Evolutionary conservation across 2,797 vertebrate genomes (phyloP).

Genomic region (Dallia pectoralis): DNA sequence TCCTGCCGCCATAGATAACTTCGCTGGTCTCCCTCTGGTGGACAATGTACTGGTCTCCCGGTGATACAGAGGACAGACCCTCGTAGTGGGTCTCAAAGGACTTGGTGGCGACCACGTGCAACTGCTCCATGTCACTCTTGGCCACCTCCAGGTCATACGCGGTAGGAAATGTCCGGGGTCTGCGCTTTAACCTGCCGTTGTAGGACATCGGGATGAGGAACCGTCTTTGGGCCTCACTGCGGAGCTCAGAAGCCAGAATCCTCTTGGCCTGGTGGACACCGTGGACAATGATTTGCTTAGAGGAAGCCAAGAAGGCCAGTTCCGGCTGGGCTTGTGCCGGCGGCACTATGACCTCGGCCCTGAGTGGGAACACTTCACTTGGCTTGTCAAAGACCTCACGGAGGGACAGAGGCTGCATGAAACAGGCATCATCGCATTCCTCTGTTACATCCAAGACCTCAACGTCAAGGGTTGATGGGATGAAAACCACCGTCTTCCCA

Average conservation of each 20-base stretch:
- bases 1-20: slow-evolving; percentile 58
- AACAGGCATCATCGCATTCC: slow-evolving; percentile 66
- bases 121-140: slow-evolving; percentile 70
- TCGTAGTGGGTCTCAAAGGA: slow-evolving; percentile 65
- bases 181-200: slow-evolving; percentile 81
- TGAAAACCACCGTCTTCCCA: slow-evolving; percentile 70
- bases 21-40: slow-evolving; percentile 64
- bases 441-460: slow-evolving; percentile 85
- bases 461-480: slow-evolving; percentile 81
- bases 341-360: slow-evolving; percentile 75
- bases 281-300: slow-evolving; percentile 76
- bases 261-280: slow-evolving; percentile 69
- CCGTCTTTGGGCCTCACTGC: slow-evolving; percentile 70
- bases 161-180: slow-evolving; percentile 80
- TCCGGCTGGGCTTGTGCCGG: slow-evolving; percentile 54
- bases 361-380: slow-evolving; percentile 74
- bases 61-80: slow-evolving; percentile 70
- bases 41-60: slow-evolving; percentile 81
- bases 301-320: slow-evolving; percentile 56
- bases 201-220: slow-evolving; percentile 83
- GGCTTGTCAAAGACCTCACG: slow-evolving; percentile 75
- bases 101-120: slow-evolving; percentile 82
- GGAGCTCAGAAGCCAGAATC: slow-evolving; percentile 80
- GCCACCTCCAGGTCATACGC: slow-evolving; percentile 80
- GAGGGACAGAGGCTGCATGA: slow-evolving; percentile 75